Base-by-base conservation (phyloP, 2,888 invertebrate genomes). In the Rhingia rostrata region DNA sequence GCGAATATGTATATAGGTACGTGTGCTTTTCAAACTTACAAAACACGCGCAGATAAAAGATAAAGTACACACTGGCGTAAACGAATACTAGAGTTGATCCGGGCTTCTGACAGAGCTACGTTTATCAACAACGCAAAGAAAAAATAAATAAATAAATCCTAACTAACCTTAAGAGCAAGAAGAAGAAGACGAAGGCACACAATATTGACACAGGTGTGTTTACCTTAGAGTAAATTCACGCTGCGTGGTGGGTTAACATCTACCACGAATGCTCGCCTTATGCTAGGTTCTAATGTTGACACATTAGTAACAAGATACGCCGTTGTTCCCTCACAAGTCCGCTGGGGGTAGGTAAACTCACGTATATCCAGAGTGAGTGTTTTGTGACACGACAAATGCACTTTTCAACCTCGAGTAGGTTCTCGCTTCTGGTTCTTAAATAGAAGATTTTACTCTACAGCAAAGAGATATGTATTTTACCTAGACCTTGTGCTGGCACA, bases 151-250 rank as follows among this genome's bases (percentile, higher is more conserved):
- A n/a, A 22, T 22, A 2, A 45, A 45, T 12, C 39, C 22, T 14
- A 67, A 78, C 64, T 69, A 64, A 82, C 58, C 78, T 67, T 67
- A 53, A 73, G 45, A 67, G 63, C 70, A 56, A 47, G 41, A 54
- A 53, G 43, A 56, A 47, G 41, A 60, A 53, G 43, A n/a, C n/a
- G n/a, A 66, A 63, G 73, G 69, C 49, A 33, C 87, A 84, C 54
- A 77, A 86, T 89, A 88, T 90, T 89, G 89, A 90, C 90, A 90
- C 89, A 89, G 89, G 89, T 89, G 89, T 88, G 86, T 87, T 86
- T 78, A 51, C 64, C 73, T 85, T 81, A 61, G 84, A 86, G 83
- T 83, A 83, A 83, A 83, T 73, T 83, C 83, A 83, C 78, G 79
- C 82, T 70, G 47, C 58, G 2, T n/a, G 35, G 53, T n/a, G 10